Base-by-base conservation (phyloP, 2,797 vertebrate genomes). In the Hafferia zeledoni region DNA sequence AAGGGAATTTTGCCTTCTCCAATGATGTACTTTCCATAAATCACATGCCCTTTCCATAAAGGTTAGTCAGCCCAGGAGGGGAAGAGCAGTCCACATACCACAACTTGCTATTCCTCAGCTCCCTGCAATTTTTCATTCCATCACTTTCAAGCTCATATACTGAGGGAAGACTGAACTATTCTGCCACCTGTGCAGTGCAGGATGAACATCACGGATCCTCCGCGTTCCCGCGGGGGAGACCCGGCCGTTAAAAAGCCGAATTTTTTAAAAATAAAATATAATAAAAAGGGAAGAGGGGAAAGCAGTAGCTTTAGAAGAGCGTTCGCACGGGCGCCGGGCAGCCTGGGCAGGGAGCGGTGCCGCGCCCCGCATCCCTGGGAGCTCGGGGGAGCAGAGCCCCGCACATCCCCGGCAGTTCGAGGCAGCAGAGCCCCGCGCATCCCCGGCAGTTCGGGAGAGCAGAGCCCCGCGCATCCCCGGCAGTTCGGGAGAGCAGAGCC, bases 181-280 rank as follows among this genome's bases (percentile, higher is more conserved):
- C 44, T 12, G 43, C 9, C 83, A 69, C 74, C 81, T 76, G 85
- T 13, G 2, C 53, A 2, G 3, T 10, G 63, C 22, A 0, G 65
- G 13, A 7, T 1, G 28, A 52, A 3, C 75, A 5, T 11, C 63
- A 3, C 59, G 24, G 15, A 3, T 5, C 16, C 17, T 17, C 3
- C 4, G 0, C 0, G 1, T 27, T 43, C 65, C 1, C 1, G n/a
- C 1, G 1, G 49, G 10, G 5, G 35, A 6, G 1, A 27, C 31
- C 22, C 3, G 11, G 5, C 25, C 4, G 14, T 16, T 16, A 14
- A 30, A 19, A 20, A 4, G 4, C 8, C 0, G 1, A 31, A n/a
- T 43, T 6, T 27, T 6, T 22, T 16, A 10, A 4, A 18, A 13
- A 2, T 10, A 17, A 5, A 2, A 7, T 2, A 4, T 25, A 49